Conservation (phyloP, 2,888 invertebrate species). For the Eumacrocentrus americanus region DNA sequence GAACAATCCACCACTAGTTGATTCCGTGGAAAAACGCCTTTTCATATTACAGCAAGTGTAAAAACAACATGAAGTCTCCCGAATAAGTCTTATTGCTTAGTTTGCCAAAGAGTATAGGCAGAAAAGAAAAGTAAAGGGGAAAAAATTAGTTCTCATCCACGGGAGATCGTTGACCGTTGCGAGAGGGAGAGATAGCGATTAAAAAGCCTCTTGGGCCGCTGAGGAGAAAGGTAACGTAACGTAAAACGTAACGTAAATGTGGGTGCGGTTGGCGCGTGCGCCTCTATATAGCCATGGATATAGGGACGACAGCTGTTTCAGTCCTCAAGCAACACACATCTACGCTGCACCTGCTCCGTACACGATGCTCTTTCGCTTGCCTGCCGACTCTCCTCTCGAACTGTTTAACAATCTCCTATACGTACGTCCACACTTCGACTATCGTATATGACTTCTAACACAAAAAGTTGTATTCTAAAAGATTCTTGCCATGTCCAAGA, state of each 20-base stretch:
- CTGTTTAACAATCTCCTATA: too few species aligned
- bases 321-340: slow-evolving; percentile 52
- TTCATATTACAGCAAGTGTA: too few species aligned
- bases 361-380: slow-evolving; percentile 32
- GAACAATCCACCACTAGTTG: too few species aligned
- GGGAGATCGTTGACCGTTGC: slow-evolving; percentile 54
- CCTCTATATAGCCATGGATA: slow-evolving; percentile 43
- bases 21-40: too few species aligned
- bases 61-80: background rate
- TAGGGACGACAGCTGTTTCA: slow-evolving; percentile 57
- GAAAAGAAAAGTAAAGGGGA: slow-evolving; percentile 1
- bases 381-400: slow-evolving; percentile 30
- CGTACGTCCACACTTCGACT: too few species aligned
- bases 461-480: too few species aligned
- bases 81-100: background rate
- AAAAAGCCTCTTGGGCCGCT: slow-evolving; percentile 26
- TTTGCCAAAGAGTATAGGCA: background rate
- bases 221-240: slow-evolving; percentile 37
- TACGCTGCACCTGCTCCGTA: slow-evolving; percentile 54
- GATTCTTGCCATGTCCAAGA: background rate
- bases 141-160: slow-evolving; percentile 36
- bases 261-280: slow-evolving; percentile 56
- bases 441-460: too few species aligned
- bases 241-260: slow-evolving; percentile 47
- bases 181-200: slow-evolving; percentile 32